phyloP scores from a whole-genome alignment of 2,888 invertebrate genomes.

The Ptilodon capucinus region DNA sequence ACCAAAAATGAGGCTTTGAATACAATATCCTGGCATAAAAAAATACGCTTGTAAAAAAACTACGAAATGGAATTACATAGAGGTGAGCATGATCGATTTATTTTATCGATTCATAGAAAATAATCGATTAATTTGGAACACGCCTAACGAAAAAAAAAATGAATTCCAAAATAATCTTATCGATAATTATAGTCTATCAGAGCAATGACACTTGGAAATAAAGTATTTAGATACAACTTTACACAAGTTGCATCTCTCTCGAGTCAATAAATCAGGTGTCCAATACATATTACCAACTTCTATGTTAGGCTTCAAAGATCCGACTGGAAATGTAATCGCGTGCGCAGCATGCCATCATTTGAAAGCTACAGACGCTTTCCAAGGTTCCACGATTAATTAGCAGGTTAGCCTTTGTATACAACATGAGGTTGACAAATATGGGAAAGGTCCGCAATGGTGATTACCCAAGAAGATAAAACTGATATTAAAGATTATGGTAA shows the following conservation, averaged over 20 bases:
- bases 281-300: conserved; percentile 12
- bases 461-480: not conserved
- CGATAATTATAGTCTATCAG: too few relatives aligned
- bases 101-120: not conserved
- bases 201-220: too few relatives aligned
- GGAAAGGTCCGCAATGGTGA: not conserved
- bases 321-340: conserved; percentile 48
- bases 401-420: conserved; percentile 39
- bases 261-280: conserved; percentile 18
- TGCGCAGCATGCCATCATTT: conserved; percentile 38
- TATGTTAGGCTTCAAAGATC: conserved; percentile 30
- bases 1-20: not conserved
- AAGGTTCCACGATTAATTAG: conserved; percentile 48
- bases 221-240: too few relatives aligned
- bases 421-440: conserved; percentile 22
- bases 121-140: not conserved
- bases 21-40: not conserved
- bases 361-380: conserved; percentile 50
- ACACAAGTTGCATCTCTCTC: not conserved
- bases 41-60: not conserved
- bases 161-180: too few relatives aligned
- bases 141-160: not conserved
- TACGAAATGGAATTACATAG: not conserved
- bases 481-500: too few relatives aligned
- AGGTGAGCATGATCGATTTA: not conserved